These are phyloP conservation scores for Phymatocera aterrima DNA, from an alignment of 2,888 invertebrate genomes.

Conservation along the genomic window DNA sequence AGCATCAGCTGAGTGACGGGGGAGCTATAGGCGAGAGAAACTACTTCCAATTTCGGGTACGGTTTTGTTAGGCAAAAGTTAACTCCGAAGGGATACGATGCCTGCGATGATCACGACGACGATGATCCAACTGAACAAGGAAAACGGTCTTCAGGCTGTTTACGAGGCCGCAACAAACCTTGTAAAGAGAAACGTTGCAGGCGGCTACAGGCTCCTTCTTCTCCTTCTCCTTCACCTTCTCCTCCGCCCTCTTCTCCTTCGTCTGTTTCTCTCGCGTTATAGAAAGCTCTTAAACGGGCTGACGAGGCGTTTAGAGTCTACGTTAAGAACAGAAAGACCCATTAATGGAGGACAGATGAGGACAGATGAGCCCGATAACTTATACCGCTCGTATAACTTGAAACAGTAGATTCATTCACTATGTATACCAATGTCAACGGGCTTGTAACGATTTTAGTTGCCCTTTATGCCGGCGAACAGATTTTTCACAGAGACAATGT, in stretches of 20 bases:
- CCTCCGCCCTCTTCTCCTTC: too few relatives aligned
- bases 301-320: slow-evolving; percentile 45
- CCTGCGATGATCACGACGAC: not conserved
- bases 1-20: not conserved
- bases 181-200: slow-evolving; percentile 4
- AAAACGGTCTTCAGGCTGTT: slow-evolving; percentile 31
- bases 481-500: too few relatives aligned
- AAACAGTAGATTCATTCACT: slow-evolving; percentile 45
- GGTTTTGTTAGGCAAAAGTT: slow-evolving; percentile 17
- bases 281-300: slow-evolving; percentile 43
- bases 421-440: slow-evolving; percentile 39
- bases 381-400: slow-evolving; percentile 43
- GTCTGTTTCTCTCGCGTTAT: too few relatives aligned
- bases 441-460: slow-evolving; percentile 35
- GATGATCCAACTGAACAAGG: slow-evolving; percentile 32
- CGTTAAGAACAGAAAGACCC: slow-evolving; percentile 44
- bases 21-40: slow-evolving; percentile 39
- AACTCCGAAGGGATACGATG: not conserved
- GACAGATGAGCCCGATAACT: slow-evolving; percentile 47
- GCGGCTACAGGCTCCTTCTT: too few relatives aligned
- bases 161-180: slow-evolving; percentile 41
- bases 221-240: not conserved
- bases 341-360: slow-evolving; percentile 49
- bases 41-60: slow-evolving; percentile 9
- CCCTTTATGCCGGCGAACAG: slow-evolving; percentile 9